Base-by-base conservation (phyloP, 2,113 vertebrate species). In the Pimephales promelas region DNA sequence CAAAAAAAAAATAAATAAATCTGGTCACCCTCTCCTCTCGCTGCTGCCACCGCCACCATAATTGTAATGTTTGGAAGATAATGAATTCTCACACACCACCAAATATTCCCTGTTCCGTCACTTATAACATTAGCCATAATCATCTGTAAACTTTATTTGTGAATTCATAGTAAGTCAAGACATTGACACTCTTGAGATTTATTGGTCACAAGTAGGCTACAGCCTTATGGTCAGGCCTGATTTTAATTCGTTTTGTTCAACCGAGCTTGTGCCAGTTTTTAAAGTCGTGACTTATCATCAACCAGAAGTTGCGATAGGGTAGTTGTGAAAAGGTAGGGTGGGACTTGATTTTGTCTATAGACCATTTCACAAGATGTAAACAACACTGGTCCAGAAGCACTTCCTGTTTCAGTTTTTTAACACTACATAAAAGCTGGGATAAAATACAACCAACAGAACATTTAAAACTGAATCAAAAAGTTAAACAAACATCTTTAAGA, bases 201-300 rank as follows among this genome's bases (percentile, higher is more conserved):
- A 43, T 77, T 40, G 22, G 3, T 22, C 34, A 36, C 11, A 36
- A 40, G 11, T 59, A n/a, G n/a, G n/a, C n/a, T n/a, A 59, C 34
- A 13, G 52, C 52, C 49, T 57, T 57, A 40, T 59, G 31, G 3
- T 34, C 40, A 40, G 73, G 22, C 28, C 36, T 77, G 20, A 9
- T 24, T 59, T 77, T 59, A 7, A 77, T 75, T 56, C 18, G 56
- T 56, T 59, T 34, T 59, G 74, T 77, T 77, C 34, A 59, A 13
- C 13, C 20, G 31, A 77, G 74, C 31, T 77, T 40, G 31, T 76
- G 54, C 34, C 34, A 43, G 74, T 40, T 40, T 52, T 59, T 14
- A 47, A 47, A 47, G 11, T 47, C 45, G 13, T n/a, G n/a, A n/a
- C n/a, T n/a, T n/a, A n/a, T 3, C 11, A 14, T 47, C 1, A 47